Conservation (phyloP, 2,888 invertebrate genomes). For the Pteria penguin region DNA sequence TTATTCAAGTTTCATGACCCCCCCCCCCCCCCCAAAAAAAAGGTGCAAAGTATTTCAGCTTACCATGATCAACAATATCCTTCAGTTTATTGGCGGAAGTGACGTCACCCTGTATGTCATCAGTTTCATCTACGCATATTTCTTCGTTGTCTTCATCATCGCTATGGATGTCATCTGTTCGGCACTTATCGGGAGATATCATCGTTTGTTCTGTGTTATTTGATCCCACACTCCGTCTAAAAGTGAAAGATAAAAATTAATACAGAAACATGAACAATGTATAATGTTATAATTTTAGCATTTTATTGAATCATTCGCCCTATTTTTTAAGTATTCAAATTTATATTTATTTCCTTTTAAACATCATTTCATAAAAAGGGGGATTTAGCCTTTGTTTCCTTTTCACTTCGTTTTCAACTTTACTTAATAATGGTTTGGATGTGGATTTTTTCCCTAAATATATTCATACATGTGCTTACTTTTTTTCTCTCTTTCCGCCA, state of each 20-base stretch:
- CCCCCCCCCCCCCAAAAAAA: too few species aligned
- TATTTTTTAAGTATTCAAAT: too few species aligned
- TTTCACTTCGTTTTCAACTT: too few species aligned
- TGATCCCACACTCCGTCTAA: slow-evolving; percentile 11
- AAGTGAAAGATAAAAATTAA: not conserved
- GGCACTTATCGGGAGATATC: slow-evolving; percentile 28
- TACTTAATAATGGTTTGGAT: too few species aligned
- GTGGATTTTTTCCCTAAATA: too few species aligned
- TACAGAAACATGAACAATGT: too few species aligned
- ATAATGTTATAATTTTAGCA: too few species aligned
- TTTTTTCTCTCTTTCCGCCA: slow-evolving; percentile 98
- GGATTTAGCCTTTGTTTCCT: too few species aligned
- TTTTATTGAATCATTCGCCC: too few species aligned
- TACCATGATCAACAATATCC: slow-evolving; percentile 31
- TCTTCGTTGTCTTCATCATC: slow-evolving; percentile 66
- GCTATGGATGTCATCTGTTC: slow-evolving; percentile 54
- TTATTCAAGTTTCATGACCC: too few species aligned
- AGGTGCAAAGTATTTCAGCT: not conserved
- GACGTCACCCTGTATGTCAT: slow-evolving; percentile 51
- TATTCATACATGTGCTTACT: slow-evolving; percentile 91
- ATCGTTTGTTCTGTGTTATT: slow-evolving; percentile 16
- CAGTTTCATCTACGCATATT: slow-evolving; percentile 69
- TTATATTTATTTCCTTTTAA: not conserved
- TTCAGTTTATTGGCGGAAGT: slow-evolving; percentile 39
- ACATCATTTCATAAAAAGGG: too few species aligned